Evolutionary conservation across 2,888 invertebrate species (phyloP).

Genomic region (Leucophenga maculata): DNA sequence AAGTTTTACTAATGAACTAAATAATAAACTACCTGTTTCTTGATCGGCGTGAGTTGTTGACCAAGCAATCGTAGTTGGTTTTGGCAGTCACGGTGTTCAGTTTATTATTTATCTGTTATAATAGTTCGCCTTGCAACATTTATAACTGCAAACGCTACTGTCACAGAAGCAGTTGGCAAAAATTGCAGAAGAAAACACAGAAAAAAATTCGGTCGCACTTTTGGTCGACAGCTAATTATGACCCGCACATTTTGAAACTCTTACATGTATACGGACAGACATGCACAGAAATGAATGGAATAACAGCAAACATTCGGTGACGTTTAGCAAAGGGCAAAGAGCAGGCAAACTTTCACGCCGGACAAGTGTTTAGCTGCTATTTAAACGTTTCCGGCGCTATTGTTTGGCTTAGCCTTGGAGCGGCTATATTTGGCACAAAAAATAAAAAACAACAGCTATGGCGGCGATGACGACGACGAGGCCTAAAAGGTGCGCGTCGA

Average conservation of each 20-base stretch:
- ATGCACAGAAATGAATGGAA: too few relatives aligned
- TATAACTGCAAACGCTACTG: background rate
- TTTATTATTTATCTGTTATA: too few relatives aligned
- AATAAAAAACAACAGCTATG: background rate
- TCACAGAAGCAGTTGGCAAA: background rate
- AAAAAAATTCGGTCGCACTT: conserved; percentile 36
- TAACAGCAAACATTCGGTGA: too few relatives aligned
- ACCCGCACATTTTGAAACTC: conserved; percentile 68
- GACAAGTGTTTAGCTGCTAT: conserved; percentile 63
- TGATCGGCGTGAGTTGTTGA: too few relatives aligned
- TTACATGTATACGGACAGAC: too few relatives aligned
- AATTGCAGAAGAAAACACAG: conserved; percentile 32
- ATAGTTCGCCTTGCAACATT: background rate
- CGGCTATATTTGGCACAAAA: conserved; percentile 64
- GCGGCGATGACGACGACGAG: background rate
- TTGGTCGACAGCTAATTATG: conserved; percentile 69
- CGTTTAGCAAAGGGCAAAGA: too few relatives aligned
- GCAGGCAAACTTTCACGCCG: conserved; percentile 23
- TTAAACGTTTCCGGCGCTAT: conserved; percentile 64
- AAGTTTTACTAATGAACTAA: too few relatives aligned
- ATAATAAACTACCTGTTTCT: too few relatives aligned
- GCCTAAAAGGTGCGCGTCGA: background rate
- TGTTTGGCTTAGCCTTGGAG: conserved; percentile 63
- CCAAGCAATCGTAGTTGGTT: too few relatives aligned
- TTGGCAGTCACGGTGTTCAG: too few relatives aligned